These are phyloP conservation scores for Leptothorax acervorum DNA, from an alignment of 2,888 invertebrate species.

Conservation along the genomic window DNA sequence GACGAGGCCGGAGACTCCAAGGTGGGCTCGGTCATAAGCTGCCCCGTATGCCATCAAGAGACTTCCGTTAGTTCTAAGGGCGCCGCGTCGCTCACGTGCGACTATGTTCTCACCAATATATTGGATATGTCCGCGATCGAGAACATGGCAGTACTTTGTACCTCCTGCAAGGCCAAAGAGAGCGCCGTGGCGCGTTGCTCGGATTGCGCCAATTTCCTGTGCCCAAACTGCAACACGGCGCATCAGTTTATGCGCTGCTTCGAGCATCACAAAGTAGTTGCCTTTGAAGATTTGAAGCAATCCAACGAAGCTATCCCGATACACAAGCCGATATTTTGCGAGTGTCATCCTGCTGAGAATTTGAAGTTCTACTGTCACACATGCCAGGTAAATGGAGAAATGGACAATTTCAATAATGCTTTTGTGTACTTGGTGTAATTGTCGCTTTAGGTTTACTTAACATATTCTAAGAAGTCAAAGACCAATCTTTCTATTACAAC, in stretches of 20 bases:
- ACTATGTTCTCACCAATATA: slow-evolving; percentile 95
- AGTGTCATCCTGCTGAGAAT: slow-evolving; percentile 92
- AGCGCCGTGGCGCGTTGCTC: slow-evolving; percentile 97
- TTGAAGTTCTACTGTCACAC: slow-evolving; percentile 95
- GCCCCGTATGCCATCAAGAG: slow-evolving; percentile 94
- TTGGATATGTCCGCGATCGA: slow-evolving; percentile 93
- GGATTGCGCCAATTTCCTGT: slow-evolving; percentile 97
- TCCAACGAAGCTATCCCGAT: slow-evolving; percentile 93
- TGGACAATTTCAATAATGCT: not conserved
- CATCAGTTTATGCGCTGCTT: slow-evolving; percentile 99
- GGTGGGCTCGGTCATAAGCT: slow-evolving; percentile 89
- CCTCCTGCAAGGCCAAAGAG: slow-evolving; percentile 98
- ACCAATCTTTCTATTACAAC: not conserved
- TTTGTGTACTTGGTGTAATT: not conserved
- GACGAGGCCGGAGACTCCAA: slow-evolving; percentile 91
- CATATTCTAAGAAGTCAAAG: not conserved
- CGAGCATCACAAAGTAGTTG: slow-evolving; percentile 96
- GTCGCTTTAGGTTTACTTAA: not conserved
- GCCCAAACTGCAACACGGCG: slow-evolving; percentile 97
- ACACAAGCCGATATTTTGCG: slow-evolving; percentile 95
- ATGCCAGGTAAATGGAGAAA: slow-evolving; percentile 87
- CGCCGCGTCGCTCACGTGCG: slow-evolving; percentile 92
- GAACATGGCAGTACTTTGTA: slow-evolving; percentile 90
- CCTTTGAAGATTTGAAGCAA: slow-evolving; percentile 94
- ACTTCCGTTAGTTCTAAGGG: slow-evolving; percentile 93